Percentiles rank a stretch among this genome's conserved stretches.
These are phyloP conservation scores for Idaea biselata DNA, from an alignment of 2,888 invertebrate genomes.

Conservation along the genomic window DNA sequence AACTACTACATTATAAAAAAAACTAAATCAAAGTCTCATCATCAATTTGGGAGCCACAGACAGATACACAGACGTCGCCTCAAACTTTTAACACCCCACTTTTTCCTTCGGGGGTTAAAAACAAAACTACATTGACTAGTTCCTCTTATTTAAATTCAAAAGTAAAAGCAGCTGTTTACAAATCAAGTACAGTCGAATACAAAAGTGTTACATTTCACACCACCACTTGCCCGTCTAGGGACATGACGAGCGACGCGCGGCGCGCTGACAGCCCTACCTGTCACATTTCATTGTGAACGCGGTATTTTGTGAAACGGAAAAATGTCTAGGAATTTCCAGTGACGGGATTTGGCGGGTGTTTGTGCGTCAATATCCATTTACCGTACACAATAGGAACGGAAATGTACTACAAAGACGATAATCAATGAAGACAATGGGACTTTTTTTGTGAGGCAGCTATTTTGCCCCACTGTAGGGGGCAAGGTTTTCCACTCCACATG, in stretches of 20 bases:
- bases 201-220: slow-evolving; percentile 21
- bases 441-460: too few species aligned
- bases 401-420: too few species aligned
- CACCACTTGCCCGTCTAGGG: not conserved
- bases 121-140: not conserved
- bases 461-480: too few species aligned
- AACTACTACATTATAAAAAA: too few species aligned
- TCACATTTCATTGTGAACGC: not conserved
- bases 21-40: too few species aligned
- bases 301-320: not conserved
- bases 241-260: not conserved
- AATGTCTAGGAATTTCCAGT: not conserved
- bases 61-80: too few species aligned
- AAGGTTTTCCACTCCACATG: too few species aligned
- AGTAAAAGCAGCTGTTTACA: not conserved
- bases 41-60: too few species aligned
- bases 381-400: too few species aligned
- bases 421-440: too few species aligned
- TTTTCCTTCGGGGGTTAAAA: not conserved
- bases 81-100: too few species aligned
- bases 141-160: not conserved
- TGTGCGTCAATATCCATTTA: not conserved
- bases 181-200: slow-evolving; percentile 14
- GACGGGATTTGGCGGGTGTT: not conserved
- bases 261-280: slow-evolving; percentile 17